Evolutionary conservation across 2,797 vertebrate species (phyloP).

Genomic region (Gadopsis bispinosus): DNA sequence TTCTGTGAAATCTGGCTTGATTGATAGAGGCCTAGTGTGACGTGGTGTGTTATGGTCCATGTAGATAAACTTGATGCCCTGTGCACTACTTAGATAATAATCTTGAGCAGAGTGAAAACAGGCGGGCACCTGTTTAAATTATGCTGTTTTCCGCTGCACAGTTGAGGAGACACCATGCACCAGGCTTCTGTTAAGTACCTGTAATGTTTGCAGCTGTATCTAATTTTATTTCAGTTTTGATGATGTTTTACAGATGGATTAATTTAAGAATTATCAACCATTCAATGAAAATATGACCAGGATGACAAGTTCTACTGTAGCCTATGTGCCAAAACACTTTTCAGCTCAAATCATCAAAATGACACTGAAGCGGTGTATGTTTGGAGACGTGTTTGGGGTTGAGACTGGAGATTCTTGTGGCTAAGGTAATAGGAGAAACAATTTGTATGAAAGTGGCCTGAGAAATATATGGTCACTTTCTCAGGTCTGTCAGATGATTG

Average conservation of each 20-base stretch:
- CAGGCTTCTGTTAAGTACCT: slow-evolving; percentile 28
- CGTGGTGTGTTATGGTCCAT: slow-evolving; percentile 32
- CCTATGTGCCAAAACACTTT: neutral
- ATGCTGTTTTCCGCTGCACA: slow-evolving; percentile 25
- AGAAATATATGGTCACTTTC: slow-evolving; percentile 55
- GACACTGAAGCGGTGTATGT: neutral
- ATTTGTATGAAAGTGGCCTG: slow-evolving; percentile 51
- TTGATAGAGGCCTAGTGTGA: slow-evolving; percentile 45
- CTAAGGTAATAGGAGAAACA: slow-evolving; percentile 14
- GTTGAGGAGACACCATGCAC: slow-evolving; percentile 15
- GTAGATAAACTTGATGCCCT: slow-evolving; percentile 34
- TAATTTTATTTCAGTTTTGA: slow-evolving; percentile 27
- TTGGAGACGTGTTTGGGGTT: neutral
- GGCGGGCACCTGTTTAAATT: slow-evolving; percentile 40
- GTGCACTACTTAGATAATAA: slow-evolving; percentile 39
- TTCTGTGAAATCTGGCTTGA: slow-evolving; percentile 46
- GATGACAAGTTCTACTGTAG: neutral
- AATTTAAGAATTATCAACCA: neutral
- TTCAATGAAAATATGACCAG: neutral
- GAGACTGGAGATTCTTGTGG: neutral
- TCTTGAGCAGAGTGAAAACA: slow-evolving; percentile 34
- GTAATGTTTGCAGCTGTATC: slow-evolving; percentile 36
- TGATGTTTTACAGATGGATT: slow-evolving; percentile 29
- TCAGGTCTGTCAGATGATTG: slow-evolving; percentile 69
- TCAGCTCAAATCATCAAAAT: slow-evolving; percentile 11